Percentiles rank a stretch among this genome's conserved stretches.
These are phyloP conservation scores for Odontamblyopus rebecca DNA, from an alignment of 2,797 vertebrate species.

Conservation along the genomic window DNA sequence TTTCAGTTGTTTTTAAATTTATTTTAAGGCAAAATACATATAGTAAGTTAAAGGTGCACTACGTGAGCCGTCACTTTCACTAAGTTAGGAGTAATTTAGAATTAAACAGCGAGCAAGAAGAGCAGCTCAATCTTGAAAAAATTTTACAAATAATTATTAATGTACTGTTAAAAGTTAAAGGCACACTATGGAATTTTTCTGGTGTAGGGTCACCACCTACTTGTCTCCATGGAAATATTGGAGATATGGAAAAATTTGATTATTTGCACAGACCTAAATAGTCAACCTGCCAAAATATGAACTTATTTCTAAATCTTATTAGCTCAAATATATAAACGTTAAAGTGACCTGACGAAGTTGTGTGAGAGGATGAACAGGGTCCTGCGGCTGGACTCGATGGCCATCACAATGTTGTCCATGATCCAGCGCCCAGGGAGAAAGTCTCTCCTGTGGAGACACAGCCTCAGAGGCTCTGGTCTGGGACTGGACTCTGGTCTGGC, in stretches of 20 bases:
- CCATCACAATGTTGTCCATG: slow-evolving; percentile 86
- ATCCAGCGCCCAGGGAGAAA: slow-evolving; percentile 87
- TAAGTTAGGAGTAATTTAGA: too few species aligned
- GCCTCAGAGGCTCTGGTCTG: slow-evolving; percentile 31
- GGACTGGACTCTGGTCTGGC: not conserved
- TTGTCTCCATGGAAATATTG: too few species aligned
- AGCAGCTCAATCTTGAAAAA: too few species aligned
- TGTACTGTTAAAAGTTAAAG: not conserved
- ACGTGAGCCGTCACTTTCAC: not conserved
- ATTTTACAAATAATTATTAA: too few species aligned
- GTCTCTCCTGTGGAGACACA: slow-evolving; percentile 81
- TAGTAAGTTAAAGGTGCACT: not conserved
- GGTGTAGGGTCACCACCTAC: too few species aligned
- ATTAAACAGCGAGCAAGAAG: too few species aligned
- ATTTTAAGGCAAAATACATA: not conserved
- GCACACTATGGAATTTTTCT: not conserved
- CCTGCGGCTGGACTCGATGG: slow-evolving; percentile 83
- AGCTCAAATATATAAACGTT: not conserved
- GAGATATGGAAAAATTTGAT: too few species aligned
- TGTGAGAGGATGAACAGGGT: slow-evolving; percentile 85
- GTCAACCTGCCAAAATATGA: too few species aligned
- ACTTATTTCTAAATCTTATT: too few species aligned
- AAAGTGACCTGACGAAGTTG: slow-evolving; percentile 75
- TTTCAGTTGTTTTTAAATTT: not conserved
- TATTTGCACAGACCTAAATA: too few species aligned